phyloP scores from a whole-genome alignment of 2,113 vertebrate genomes.

The Tyto alba region DNA sequence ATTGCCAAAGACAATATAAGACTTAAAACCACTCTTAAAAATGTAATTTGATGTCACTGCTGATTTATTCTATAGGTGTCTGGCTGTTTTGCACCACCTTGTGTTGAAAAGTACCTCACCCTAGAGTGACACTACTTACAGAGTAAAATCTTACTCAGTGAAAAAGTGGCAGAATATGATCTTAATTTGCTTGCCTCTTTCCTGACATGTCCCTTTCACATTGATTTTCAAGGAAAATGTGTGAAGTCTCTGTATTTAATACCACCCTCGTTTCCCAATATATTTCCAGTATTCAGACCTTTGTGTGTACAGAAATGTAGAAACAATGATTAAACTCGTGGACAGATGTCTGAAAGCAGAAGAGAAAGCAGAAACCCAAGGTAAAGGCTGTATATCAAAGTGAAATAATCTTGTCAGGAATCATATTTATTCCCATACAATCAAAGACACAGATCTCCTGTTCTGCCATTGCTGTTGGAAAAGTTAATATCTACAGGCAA shows the following conservation, averaged over 20 bases:
- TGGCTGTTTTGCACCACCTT: not conserved
- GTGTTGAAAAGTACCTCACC: not conserved
- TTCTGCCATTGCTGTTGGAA: not conserved
- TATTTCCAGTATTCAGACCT: not conserved
- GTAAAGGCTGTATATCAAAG: not conserved
- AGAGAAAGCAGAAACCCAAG: not conserved
- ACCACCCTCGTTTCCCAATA: not conserved
- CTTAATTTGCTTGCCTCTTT: not conserved
- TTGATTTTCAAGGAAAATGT: not conserved
- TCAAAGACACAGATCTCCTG: not conserved
- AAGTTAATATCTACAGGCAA: not conserved
- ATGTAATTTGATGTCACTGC: not conserved
- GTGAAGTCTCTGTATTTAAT: not conserved
- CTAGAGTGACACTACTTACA: not conserved
- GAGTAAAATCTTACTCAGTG: not conserved
- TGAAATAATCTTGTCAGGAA: not conserved
- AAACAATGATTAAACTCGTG: not conserved
- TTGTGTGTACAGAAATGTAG: not conserved
- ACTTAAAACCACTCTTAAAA: not conserved
- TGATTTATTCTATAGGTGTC: not conserved
- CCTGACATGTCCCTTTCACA: not conserved
- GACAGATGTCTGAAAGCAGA: not conserved
- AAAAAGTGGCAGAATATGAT: not conserved
- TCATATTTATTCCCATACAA: not conserved
- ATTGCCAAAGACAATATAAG: not conserved